These are phyloP conservation scores for Batillaria attramentaria DNA, from an alignment of 1,140 invertebrate species.

Conservation along the genomic window DNA sequence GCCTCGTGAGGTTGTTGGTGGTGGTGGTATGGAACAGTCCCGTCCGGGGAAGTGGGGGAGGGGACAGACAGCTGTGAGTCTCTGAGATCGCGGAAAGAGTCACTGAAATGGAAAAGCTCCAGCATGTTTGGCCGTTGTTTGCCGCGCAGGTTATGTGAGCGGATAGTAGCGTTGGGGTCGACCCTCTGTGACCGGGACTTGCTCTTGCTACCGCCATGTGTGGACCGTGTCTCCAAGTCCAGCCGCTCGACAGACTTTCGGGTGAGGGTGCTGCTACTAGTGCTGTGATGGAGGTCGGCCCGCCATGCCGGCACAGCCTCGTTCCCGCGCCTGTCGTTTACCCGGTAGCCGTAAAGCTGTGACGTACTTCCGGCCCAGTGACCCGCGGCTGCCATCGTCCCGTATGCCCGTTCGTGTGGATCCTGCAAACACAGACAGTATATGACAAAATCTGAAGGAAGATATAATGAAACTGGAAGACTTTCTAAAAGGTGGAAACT, in stretches of 20 bases:
- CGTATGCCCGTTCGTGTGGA: constrained; percentile 25
- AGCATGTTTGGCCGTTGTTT: constrained; percentile 45
- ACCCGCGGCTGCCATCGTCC: constrained; percentile 14
- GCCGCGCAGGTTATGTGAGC: constrained; percentile 62
- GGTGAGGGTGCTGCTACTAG: constrained; percentile 5
- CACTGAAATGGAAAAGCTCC: constrained; percentile 56
- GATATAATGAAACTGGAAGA: too few species aligned
- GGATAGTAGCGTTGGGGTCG: constrained; percentile 62
- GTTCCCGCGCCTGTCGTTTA: constrained; percentile 26
- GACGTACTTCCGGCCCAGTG: constrained; percentile 41
- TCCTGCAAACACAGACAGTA: too few species aligned
- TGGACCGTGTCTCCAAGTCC: constrained; percentile 41
- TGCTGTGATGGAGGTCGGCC: background rate
- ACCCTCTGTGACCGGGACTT: constrained; percentile 42
- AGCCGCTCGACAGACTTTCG: constrained; percentile 47
- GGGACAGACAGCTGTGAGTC: constrained; percentile 1
- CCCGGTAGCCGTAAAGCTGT: constrained; percentile 39
- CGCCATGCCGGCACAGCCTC: constrained; percentile 30
- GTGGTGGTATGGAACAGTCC: background rate
- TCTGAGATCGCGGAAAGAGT: constrained; percentile 51
- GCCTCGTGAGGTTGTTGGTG: background rate
- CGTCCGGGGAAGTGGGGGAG: background rate
- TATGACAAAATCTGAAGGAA: too few species aligned
- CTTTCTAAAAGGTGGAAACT: too few species aligned
- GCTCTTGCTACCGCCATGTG: background rate